phyloP scores from a whole-genome alignment of 2,888 invertebrate genomes.

The Argyresthia goedartella region DNA sequence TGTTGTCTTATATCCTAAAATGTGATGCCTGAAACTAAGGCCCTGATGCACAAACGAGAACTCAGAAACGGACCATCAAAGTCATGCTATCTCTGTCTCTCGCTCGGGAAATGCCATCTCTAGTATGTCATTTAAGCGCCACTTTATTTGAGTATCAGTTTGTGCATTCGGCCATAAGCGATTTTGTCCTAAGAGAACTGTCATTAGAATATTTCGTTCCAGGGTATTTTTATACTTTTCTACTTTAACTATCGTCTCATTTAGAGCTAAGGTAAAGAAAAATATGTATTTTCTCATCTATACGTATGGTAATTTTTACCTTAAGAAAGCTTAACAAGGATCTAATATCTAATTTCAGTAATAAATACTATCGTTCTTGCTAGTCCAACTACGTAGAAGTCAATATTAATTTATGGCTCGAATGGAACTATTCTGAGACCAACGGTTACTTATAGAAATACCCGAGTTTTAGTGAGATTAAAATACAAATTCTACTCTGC shows the following conservation, averaged over 20 bases:
- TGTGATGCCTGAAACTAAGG: background rate
- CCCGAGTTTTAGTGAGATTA: no score
- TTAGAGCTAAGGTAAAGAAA: background rate
- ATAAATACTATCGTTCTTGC: background rate
- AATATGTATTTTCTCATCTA: no score
- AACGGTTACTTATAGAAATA: background rate
- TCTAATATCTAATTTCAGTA: background rate
- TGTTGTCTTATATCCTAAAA: background rate
- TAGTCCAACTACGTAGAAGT: background rate
- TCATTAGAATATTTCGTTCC: slow-evolving; percentile 19
- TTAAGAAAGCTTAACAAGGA: background rate
- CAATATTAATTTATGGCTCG: background rate
- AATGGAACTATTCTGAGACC: background rate
- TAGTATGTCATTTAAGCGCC: no score
- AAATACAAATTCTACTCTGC: slow-evolving; percentile 31
- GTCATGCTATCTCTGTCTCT: no score
- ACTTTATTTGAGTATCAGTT: no score
- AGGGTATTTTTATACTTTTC: slow-evolving; percentile 61
- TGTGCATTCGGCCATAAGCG: slow-evolving; percentile 4
- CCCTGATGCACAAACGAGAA: no score
- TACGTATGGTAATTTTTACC: no score
- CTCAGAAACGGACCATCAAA: no score
- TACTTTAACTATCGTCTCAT: slow-evolving; percentile 19
- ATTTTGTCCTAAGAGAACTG: background rate
- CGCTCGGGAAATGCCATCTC: no score